Evolutionary conservation across 2,888 invertebrate genomes (phyloP).

Genomic region (Troglohyphantes excavatus): DNA sequence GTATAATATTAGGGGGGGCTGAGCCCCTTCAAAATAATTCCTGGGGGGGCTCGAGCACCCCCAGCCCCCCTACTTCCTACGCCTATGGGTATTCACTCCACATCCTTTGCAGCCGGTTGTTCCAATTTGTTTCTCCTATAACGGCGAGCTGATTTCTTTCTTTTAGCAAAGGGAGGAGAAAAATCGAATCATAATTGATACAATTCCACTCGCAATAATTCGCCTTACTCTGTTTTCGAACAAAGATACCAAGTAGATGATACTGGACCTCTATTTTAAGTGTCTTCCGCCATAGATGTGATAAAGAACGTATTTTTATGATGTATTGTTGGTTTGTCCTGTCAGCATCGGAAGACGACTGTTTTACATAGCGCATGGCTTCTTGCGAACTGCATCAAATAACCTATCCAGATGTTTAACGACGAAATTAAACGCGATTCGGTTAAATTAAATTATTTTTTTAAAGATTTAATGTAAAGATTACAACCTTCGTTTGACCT

Average conservation of each 20-base stretch:
- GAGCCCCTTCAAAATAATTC: too few species aligned
- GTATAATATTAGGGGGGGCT: too few species aligned
- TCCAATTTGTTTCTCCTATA: constrained; percentile 7
- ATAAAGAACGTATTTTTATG: constrained; percentile 74
- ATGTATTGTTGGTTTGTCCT: constrained; percentile 66
- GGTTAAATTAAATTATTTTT: too few species aligned
- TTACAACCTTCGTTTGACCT: too few species aligned
- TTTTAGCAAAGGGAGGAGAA: constrained; percentile 24
- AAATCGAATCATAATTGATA: constrained; percentile 31
- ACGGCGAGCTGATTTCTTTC: constrained; percentile 26
- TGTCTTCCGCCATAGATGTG: constrained; percentile 71
- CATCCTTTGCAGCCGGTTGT: neutral
- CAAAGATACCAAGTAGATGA: constrained; percentile 34
- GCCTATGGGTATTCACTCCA: neutral
- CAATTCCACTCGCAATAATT: constrained; percentile 56
- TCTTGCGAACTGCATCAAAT: too few species aligned
- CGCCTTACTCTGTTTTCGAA: constrained; percentile 64
- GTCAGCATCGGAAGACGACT: constrained; percentile 48
- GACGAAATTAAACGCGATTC: too few species aligned
- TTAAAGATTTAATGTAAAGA: too few species aligned
- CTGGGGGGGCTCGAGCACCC: too few species aligned
- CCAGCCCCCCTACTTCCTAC: too few species aligned
- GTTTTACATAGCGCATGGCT: neutral
- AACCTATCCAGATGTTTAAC: too few species aligned
- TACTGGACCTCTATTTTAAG: constrained; percentile 55